Evolutionary conservation across 2,797 vertebrate genomes (phyloP).

Genomic region (Sus cebifrons): DNA sequence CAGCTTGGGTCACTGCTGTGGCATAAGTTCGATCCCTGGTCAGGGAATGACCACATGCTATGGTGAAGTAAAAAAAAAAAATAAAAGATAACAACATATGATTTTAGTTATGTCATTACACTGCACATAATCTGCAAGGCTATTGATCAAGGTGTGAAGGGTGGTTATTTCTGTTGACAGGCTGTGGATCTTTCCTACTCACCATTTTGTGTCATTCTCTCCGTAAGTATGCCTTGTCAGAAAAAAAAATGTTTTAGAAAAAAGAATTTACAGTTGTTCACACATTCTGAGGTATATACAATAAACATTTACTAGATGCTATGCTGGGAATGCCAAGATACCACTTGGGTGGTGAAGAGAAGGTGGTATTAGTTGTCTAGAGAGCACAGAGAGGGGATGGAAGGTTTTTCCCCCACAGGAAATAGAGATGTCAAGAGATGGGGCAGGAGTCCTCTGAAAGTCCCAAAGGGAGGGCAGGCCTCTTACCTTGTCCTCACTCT

Average conservation of each 20-base stretch:
- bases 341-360: not conserved
- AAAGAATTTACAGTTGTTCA: not conserved
- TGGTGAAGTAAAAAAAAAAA: too few relatives aligned
- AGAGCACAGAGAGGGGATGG: not conserved
- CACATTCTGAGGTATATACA: not conserved
- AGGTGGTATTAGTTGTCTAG: not conserved
- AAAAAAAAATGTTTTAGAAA: not conserved
- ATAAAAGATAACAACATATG: not conserved
- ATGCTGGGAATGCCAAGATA: not conserved
- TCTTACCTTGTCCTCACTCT: not conserved
- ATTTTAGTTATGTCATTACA: not conserved
- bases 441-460: not conserved
- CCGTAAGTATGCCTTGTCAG: constrained; percentile 15
- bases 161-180: not conserved
- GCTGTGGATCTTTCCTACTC: not conserved
- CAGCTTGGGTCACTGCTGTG: too few relatives aligned
- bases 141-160: not conserved
- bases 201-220: constrained; percentile 30
- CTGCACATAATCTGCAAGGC: not conserved
- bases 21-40: too few relatives aligned
- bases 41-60: too few relatives aligned
- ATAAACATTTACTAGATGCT: not conserved
- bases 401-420: not conserved
- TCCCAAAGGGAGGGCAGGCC: not conserved
- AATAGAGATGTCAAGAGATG: not conserved